Evolutionary conservation across 2,888 invertebrate genomes (phyloP), one percentile per base, ranked within the genome.

Genomic region (Epistrophe eligans): DNA sequence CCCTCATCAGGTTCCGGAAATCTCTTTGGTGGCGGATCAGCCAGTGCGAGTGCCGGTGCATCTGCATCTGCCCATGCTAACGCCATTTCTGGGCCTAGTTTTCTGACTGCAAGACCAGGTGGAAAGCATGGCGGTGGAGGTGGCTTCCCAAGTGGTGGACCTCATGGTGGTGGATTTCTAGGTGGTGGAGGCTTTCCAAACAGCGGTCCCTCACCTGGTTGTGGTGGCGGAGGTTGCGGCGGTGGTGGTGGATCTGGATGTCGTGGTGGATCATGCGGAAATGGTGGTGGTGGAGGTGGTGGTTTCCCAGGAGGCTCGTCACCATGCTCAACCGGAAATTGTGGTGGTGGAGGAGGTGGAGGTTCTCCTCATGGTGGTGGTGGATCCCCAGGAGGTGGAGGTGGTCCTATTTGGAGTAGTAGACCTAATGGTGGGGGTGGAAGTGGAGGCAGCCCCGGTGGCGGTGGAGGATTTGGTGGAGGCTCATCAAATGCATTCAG

Each of bases 361-460:
- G 72, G 57, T 35, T 45, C 94, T 95, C 64, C 15, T 55, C 45
- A 71, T 19, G 64, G 60, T 17, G 60, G 64, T 9, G 80, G 83
- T 38, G 66, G 79, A 32, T 74, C 62, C 7, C 60, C 79, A 28
- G 73, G 84, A 17, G 72, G 77, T n/a, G 67, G 73, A 5, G 66
- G 64, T 7, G 57, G 77, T 24, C 55, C 72, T 43, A 28, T 45
- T 17, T 48, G 48, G 19, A 38, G 35, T 45, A 64, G 74, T 8
- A 73, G 77, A n/a, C 38, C 45, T 7, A 38, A 43, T 13, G 48
- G 67, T 15, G 24, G 87, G 28, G 48, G 79, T 40, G 81, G 82
- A 38, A 43, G 79, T 40, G 81, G 82, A 38, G 79, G 77, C 2
- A 28, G 60, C 17, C 72, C 74, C 8, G 58, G 70, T 15, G 24